Conservation (phyloP, 2,888 invertebrate genomes). For the Xylophagus ater region DNA sequence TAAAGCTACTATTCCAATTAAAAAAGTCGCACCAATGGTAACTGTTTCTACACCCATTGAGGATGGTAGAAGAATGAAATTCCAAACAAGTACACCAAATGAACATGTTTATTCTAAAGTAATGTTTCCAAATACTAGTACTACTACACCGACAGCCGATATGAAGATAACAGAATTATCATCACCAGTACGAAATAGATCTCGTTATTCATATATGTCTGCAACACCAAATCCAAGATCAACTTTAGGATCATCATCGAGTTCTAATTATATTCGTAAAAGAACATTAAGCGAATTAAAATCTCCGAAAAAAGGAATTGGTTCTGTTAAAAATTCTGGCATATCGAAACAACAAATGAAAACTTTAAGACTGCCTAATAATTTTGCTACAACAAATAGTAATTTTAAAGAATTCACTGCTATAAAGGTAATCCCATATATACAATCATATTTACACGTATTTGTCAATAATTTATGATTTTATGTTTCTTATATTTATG, state of each 20-base stretch:
- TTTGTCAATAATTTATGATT: no score
- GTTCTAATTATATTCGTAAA: neutral
- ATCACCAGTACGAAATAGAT: slow-evolving; percentile 15
- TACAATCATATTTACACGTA: no score
- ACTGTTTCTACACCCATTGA: slow-evolving; percentile 19
- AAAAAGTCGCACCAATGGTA: slow-evolving; percentile 23
- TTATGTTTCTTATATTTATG: no score
- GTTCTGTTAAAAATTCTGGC: no score
- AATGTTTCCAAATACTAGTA: slow-evolving; percentile 17
- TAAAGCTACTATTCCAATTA: slow-evolving; percentile 26
- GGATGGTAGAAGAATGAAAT: slow-evolving; percentile 8
- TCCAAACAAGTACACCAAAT: slow-evolving; percentile 21
- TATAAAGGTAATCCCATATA: no score
- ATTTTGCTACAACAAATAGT: no score
- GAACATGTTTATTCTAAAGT: neutral
- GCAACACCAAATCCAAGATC: slow-evolving; percentile 21
- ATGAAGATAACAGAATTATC: slow-evolving; percentile 12
- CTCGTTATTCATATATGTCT: slow-evolving; percentile 21
- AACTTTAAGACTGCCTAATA: no score
- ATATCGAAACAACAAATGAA: no score
- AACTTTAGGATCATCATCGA: slow-evolving; percentile 10
- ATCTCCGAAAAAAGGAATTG: no score
- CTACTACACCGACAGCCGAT: slow-evolving; percentile 21
- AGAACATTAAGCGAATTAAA: slow-evolving; percentile 8
- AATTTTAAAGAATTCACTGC: no score